These are phyloP conservation scores for Caligus rogercresseyi DNA, from an alignment of 1,140 invertebrate species.

Conservation along the genomic window DNA sequence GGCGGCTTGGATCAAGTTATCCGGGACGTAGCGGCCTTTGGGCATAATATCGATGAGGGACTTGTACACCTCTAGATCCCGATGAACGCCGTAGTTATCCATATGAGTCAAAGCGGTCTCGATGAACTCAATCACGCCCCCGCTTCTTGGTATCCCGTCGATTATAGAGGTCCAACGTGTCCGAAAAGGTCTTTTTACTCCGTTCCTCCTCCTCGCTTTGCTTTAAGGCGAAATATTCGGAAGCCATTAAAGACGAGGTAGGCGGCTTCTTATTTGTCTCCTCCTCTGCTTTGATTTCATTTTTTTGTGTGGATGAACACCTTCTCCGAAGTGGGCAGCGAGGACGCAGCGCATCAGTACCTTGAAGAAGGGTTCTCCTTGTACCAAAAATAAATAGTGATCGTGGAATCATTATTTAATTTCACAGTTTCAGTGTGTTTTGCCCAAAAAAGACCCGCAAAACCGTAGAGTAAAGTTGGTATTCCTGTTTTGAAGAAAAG, in stretches of 20 bases:
- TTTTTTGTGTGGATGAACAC: not conserved
- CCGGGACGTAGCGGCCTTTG: conserved; percentile 67
- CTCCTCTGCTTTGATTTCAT: not conserved
- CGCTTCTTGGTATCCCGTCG: conserved; percentile 38
- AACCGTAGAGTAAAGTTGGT: conserved; percentile 5
- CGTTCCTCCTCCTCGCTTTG: conserved; percentile 35
- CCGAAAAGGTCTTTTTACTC: conserved; percentile 50
- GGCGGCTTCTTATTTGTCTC: not conserved
- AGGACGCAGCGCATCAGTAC: not conserved
- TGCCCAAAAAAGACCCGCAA: conserved; percentile 4
- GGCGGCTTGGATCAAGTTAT: conserved; percentile 59
- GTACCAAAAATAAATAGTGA: conserved; percentile 8
- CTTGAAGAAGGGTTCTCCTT: not conserved
- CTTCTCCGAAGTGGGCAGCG: not conserved
- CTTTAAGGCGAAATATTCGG: not conserved
- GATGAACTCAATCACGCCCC: conserved; percentile 85
- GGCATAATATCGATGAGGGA: conserved; percentile 73
- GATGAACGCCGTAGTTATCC: conserved; percentile 71
- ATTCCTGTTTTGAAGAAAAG: not conserved
- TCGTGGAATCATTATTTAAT: not conserved
- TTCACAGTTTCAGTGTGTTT: not conserved
- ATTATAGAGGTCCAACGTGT: conserved; percentile 51
- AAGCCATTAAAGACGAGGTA: not conserved
- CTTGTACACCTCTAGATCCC: conserved; percentile 83
- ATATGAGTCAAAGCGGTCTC: conserved; percentile 66